A percentile compares a stretch with the other conserved stretches of the same genome.
These are phyloP conservation scores for Orientallactaga sibirica DNA, from an alignment of 2,797 vertebrate species.

Conservation along the genomic window DNA sequence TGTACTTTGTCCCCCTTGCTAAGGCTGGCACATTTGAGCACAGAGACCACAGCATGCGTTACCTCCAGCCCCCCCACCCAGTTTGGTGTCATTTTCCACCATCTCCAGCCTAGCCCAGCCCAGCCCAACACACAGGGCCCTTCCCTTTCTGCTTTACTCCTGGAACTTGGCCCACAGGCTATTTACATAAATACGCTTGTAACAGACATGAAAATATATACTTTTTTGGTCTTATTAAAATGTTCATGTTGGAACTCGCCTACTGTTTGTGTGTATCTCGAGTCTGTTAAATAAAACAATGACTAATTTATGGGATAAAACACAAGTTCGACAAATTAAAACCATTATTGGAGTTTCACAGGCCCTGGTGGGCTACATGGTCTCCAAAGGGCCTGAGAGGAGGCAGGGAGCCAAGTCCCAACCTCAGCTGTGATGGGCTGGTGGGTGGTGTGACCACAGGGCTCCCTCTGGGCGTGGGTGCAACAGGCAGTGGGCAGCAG, in stretches of 20 bases:
- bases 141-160: slow-evolving; percentile 67
- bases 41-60: rapidly evolving
- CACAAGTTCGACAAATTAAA: slow-evolving; percentile 82
- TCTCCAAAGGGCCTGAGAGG: slow-evolving; percentile 28
- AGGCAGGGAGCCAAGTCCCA: slow-evolving; percentile 48
- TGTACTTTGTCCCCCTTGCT: slow-evolving; percentile 39
- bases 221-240: slow-evolving; percentile 84
- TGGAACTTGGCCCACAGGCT: slow-evolving; percentile 73
- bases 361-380: slow-evolving; percentile 45
- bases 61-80: background rate
- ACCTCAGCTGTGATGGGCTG: background rate
- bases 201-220: slow-evolving; percentile 77
- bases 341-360: slow-evolving; percentile 58
- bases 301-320: slow-evolving; percentile 81
- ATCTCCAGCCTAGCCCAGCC: slow-evolving; percentile 50
- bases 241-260: slow-evolving; percentile 89
- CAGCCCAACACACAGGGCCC: slow-evolving; percentile 58
- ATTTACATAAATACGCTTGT: slow-evolving; percentile 79
- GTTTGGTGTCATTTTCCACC: slow-evolving; percentile 70
- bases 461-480: background rate
- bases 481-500: background rate
- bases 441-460: background rate
- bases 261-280: slow-evolving; percentile 86
- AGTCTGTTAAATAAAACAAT: slow-evolving; percentile 80
- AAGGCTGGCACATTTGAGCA: slow-evolving; percentile 65